Evolutionary conservation across 53 echinoderm and acorn worm species (phyloP).

Genomic region (Paracentrotus lividus): DNA sequence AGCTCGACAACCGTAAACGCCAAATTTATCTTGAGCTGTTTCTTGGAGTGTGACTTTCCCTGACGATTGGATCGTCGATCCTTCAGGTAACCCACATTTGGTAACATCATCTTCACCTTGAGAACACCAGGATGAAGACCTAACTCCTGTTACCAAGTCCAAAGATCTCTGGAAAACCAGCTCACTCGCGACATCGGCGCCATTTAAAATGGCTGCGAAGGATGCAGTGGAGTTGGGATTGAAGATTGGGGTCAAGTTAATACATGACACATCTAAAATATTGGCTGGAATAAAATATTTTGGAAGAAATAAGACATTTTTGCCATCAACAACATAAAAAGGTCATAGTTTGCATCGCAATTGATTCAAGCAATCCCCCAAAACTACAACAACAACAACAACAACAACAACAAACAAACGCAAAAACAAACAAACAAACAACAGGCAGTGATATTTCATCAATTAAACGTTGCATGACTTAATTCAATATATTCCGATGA

Average conservation of each 20-base stretch:
- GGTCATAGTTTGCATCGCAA: too few species aligned
- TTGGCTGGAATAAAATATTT: too few species aligned
- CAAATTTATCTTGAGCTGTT: constrained; percentile 27
- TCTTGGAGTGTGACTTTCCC: constrained; percentile 9
- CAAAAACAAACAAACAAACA: too few species aligned
- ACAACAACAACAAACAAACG: too few species aligned
- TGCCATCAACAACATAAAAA: too few species aligned
- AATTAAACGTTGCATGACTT: too few species aligned
- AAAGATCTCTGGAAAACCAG: not conserved
- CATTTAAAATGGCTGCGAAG: constrained; percentile 27
- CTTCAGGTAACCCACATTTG: not conserved
- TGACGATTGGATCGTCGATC: not conserved
- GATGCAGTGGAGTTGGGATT: not conserved
- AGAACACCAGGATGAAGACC: not conserved
- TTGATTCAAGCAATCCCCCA: too few species aligned
- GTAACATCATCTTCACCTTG: not conserved
- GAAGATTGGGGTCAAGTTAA: constrained; percentile 15
- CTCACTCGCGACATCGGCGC: not conserved
- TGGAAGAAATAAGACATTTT: not conserved
- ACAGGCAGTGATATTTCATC: too few species aligned
- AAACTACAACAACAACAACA: too few species aligned
- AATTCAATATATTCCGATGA: too few species aligned
- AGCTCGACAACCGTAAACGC: constrained; percentile 33
- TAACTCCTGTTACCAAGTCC: not conserved
- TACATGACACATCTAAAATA: constrained; percentile 12